Percentiles rank a stretch among this genome's conserved stretches.
These are phyloP conservation scores for Arvicanthis niloticus DNA, from an alignment of 2,113 vertebrate species.

Conservation along the genomic window DNA sequence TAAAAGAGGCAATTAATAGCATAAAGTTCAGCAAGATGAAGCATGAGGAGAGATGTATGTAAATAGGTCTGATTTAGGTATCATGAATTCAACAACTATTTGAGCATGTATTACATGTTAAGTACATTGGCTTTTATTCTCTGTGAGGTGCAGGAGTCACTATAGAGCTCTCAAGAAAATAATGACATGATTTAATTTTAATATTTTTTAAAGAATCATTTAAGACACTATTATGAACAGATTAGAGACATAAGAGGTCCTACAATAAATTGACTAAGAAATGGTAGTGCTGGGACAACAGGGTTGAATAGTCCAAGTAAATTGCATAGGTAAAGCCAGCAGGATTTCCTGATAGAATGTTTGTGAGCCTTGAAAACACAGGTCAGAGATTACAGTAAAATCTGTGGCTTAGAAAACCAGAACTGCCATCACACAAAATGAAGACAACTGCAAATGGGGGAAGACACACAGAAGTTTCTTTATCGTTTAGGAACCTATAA, in stretches of 20 bases:
- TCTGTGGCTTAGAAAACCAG: neutral
- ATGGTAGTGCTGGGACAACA: neutral
- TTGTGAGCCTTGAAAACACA: conserved; percentile 21
- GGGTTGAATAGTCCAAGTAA: neutral
- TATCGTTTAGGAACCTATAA: neutral
- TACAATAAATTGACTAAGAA: neutral
- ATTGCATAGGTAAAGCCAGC: neutral
- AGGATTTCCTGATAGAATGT: neutral
- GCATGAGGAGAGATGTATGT: neutral
- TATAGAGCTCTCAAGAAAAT: conserved; percentile 7
- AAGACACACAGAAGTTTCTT: neutral
- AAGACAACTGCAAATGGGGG: neutral
- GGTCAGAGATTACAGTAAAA: neutral
- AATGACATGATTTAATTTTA: neutral
- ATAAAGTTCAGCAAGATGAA: neutral
- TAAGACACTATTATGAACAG: neutral
- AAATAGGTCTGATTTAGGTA: conserved; percentile 15
- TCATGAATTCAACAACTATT: neutral
- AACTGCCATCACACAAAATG: neutral
- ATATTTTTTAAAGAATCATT: conserved; percentile 8
- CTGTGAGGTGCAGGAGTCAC: neutral
- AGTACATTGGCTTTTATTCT: conserved; percentile 15
- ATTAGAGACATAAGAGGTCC: neutral
- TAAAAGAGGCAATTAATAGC: neutral
- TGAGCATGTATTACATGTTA: neutral